Conservation (phyloP, 2,113 vertebrate species). For the Cichladusa arquata region DNA sequence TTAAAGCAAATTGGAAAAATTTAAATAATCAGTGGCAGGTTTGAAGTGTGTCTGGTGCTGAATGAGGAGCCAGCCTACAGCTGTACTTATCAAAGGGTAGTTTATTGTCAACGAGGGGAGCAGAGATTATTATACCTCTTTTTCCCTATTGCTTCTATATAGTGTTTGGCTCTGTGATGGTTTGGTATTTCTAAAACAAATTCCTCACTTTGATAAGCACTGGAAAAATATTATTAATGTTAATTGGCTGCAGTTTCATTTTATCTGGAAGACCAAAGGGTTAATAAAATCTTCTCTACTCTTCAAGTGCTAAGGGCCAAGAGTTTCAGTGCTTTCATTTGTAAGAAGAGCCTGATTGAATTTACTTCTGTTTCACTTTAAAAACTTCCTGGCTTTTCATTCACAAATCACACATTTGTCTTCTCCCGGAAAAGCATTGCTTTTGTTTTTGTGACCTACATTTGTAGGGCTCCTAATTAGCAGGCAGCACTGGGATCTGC, state of each 20-base stretch:
- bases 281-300: slow-evolving; percentile 31
- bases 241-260: neutral
- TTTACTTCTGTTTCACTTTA: slow-evolving; percentile 65
- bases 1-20: neutral
- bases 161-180: neutral
- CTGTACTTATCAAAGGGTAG: neutral
- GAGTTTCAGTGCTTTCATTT: slow-evolving; percentile 25
- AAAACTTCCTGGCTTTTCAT: slow-evolving; percentile 75
- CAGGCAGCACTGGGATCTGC: slow-evolving; percentile 64
- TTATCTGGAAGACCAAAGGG: neutral
- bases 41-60: neutral
- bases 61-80: neutral
- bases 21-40: neutral
- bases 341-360: slow-evolving; percentile 48
- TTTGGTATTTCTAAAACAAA: neutral
- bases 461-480: slow-evolving; percentile 73
- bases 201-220: neutral
- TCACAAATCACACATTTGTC: slow-evolving; percentile 72
- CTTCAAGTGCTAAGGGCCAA: neutral
- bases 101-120: neutral
- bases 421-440: slow-evolving; percentile 68
- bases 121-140: neutral
- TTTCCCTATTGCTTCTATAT: neutral
- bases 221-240: neutral
- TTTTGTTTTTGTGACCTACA: slow-evolving; percentile 73